Conservation (phyloP, 2,797 vertebrate species). For the Pogonophryne albipinna region DNA sequence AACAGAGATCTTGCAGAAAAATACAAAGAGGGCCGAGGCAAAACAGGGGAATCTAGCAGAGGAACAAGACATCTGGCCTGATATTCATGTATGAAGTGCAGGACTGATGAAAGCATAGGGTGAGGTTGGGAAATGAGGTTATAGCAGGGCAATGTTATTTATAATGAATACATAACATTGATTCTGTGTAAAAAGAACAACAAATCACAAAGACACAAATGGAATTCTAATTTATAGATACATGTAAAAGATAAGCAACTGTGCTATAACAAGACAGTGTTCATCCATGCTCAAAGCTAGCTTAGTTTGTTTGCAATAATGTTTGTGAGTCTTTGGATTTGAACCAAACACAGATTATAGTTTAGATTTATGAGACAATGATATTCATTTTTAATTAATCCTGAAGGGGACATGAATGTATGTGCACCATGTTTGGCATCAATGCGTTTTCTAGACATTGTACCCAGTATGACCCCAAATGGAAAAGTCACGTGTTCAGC, state of each 20-base stretch:
- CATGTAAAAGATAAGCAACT: background rate
- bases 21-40: too few relatives aligned
- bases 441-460: background rate
- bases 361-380: too few relatives aligned
- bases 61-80: too few relatives aligned
- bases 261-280: background rate
- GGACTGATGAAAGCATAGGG: too few relatives aligned
- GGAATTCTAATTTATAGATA: background rate
- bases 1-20: too few relatives aligned
- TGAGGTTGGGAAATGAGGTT: too few relatives aligned
- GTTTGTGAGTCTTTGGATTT: background rate
- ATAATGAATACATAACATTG: too few relatives aligned
- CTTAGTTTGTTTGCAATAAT: background rate
- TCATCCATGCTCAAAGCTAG: background rate
- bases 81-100: too few relatives aligned
- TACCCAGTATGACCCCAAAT: background rate
- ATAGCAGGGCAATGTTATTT: too few relatives aligned
- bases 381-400: too few relatives aligned
- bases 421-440: background rate
- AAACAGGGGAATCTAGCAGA: too few relatives aligned
- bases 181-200: background rate
- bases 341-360: too few relatives aligned
- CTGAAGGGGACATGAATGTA: background rate
- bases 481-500: background rate
- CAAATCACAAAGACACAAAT: background rate